Evolutionary conservation across 2,888 invertebrate species (phyloP), one percentile per base, ranked within the genome.

Genomic region (Holacanthella duospinosa): DNA sequence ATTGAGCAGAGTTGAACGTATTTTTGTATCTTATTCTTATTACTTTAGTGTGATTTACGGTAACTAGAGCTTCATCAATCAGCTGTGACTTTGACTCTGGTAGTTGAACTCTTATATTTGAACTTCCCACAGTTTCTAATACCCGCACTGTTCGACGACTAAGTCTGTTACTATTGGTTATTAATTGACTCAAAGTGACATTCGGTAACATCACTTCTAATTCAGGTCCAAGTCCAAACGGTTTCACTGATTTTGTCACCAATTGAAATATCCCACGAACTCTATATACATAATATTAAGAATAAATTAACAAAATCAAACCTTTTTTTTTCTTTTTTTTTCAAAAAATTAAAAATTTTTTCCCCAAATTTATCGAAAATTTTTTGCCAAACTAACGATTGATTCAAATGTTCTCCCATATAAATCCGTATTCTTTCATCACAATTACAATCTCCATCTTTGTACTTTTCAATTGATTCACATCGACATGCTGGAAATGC

Each of bases 401-500:
- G 59, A 16, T 64, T 60, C n/a, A 71, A 64, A 60, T 69, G 71
- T 24, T 69, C 71, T 24, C 71, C 71, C 68, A 69, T 68, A 36
- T 61, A 71, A n/a, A 63, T 53, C n/a, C n/a, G 12, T n/a, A 16
- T 21, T 48, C 4, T 4, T 48, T n/a, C 36, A 16, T 64, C 61
- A 24, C 63, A 59, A n/a, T 60, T 60, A 53, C 72, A 72, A n/a
- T 48, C 21, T 26, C 72, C 68, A 21, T 64, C 63, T 27, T 66
- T 66, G 16, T 61, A 72, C 28, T 59, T 60, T 27, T 70, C 65
- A 43, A 67, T 69, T n/a, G 64, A 60, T 9, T 66, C 63, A 59
- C 72, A 72, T 1, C 63, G 65, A 53, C 72, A 72, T 16, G 68
- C 24, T 2, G 68, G 70, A 56, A 71, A 71, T 25, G 70, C 71